phyloP scores from a whole-genome alignment of 2,113 vertebrate genomes.

The Microtus ochrogaster region DNA sequence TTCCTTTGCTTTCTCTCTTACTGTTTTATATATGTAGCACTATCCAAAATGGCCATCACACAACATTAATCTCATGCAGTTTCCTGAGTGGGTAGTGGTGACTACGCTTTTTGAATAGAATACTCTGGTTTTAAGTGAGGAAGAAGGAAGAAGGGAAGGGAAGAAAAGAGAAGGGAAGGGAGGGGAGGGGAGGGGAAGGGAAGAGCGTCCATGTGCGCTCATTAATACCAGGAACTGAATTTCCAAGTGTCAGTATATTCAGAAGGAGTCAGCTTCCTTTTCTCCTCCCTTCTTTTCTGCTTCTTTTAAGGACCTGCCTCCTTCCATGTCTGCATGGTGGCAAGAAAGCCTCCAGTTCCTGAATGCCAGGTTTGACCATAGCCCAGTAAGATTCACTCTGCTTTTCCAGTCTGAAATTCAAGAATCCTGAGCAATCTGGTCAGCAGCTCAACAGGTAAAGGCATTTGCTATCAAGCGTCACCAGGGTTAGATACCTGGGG shows the following conservation, averaged over 20 bases:
- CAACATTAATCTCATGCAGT: conserved; percentile 23
- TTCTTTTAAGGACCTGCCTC: background rate
- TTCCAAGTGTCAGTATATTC: background rate
- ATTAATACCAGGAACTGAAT: background rate
- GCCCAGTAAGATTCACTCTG: background rate
- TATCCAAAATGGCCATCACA: background rate
- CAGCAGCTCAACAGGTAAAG: background rate
- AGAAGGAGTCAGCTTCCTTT: background rate
- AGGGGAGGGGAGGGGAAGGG: background rate
- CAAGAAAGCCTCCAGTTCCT: background rate
- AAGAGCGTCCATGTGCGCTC: background rate
- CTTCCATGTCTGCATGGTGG: background rate
- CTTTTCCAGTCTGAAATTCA: background rate
- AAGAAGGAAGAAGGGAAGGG: background rate
- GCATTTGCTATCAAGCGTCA: background rate
- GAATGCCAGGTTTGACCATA: background rate
- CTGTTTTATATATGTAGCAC: background rate
- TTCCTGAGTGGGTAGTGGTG: background rate
- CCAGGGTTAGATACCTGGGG: too few relatives aligned
- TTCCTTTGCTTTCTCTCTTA: background rate
- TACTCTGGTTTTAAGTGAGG: background rate
- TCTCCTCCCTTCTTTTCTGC: background rate
- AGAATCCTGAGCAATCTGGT: background rate
- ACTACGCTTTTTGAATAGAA: conserved; percentile 12
- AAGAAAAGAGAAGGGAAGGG: too few relatives aligned